Evolutionary conservation across 2,797 vertebrate genomes (phyloP), one percentile per base, ranked within the genome.

Genomic region (Cheirogaleus major): DNA sequence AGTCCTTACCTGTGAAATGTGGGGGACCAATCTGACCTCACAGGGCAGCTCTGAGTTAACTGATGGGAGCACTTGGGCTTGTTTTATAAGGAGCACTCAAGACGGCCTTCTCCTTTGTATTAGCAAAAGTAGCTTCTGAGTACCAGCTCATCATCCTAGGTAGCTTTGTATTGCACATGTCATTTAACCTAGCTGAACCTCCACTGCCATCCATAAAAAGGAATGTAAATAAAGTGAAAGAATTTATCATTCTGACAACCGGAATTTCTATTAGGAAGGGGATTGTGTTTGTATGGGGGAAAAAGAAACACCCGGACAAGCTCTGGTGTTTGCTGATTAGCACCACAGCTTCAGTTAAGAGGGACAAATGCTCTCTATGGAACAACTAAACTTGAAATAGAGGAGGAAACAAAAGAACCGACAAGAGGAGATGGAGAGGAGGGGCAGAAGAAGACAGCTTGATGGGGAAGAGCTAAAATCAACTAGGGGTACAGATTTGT

Each of bases 241-340:
- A 30, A 93, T 72, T 84, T 76, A 72, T 84, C 70, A 76, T 87
- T 72, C n/a, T 92, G 45, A 96, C 43, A 88, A 70, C 2, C 8
- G 43, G 89, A 92, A 90, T 95, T 78, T 94, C 45, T 65, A 61
- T 35, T 59, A 83, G n/a, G 45, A 83, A 91, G 22, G 43, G 17
- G 10, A 79, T 7, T 22, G 22, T 81, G 32, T 81, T 55, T 82
- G 45, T 59, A 45, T 17, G 14, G 35, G 67, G 50, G 5, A 67
- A 87, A 72, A 67, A 67, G 92, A 69, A 32, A 15, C 32, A 89
- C 15, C 12, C 15, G 32, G 23, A 73, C 93, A 81, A 76, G 23
- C 23, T 69, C 35, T 89, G 6, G 5, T 15, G 10, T 67, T 55
- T 69, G 57, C 11, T 67, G 48, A 80, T 7, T 45, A 59, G 35